Evolutionary conservation across 2,113 vertebrate species (phyloP).

Genomic region (Arothron firmamentum): DNA sequence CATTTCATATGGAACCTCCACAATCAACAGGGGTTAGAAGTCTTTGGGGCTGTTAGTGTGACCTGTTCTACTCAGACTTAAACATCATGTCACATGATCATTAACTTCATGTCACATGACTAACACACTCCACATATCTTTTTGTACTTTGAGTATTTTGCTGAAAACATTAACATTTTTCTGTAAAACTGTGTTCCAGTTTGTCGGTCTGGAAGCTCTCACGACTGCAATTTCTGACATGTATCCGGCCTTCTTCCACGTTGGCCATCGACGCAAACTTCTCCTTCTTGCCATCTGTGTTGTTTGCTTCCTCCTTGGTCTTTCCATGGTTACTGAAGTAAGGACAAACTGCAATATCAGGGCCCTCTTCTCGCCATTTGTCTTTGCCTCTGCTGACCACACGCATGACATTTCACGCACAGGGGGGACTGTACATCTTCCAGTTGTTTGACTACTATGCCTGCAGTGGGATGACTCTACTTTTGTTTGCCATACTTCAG

Average conservation of each 20-base stretch:
- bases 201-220: conserved; percentile 76
- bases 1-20: too few relatives aligned
- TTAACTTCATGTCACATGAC: too few relatives aligned
- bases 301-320: conserved; percentile 68
- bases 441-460: conserved; percentile 95
- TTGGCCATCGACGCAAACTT: conserved; percentile 74
- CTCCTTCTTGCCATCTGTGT: conserved; percentile 69
- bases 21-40: too few relatives aligned
- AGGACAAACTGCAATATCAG: conserved; percentile 12
- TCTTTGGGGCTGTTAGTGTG: too few relatives aligned
- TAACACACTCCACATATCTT: too few relatives aligned
- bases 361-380: neutral
- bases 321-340: conserved; percentile 79
- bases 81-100: too few relatives aligned
- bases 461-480: conserved; percentile 87
- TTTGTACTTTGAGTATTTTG: conserved; percentile 3
- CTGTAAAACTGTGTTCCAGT: conserved; percentile 60
- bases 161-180: neutral
- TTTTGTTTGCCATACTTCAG: conserved; percentile 87
- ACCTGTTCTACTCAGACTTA: too few relatives aligned
- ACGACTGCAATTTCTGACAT: conserved; percentile 71
- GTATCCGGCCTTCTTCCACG: conserved; percentile 70
- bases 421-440: conserved; percentile 96
- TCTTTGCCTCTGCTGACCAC: neutral
- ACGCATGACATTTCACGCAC: conserved; percentile 4